Evolutionary conservation across 2,888 invertebrate species (phyloP), one percentile per base, ranked within the genome.

Genomic region (Drosophila borborema): DNA sequence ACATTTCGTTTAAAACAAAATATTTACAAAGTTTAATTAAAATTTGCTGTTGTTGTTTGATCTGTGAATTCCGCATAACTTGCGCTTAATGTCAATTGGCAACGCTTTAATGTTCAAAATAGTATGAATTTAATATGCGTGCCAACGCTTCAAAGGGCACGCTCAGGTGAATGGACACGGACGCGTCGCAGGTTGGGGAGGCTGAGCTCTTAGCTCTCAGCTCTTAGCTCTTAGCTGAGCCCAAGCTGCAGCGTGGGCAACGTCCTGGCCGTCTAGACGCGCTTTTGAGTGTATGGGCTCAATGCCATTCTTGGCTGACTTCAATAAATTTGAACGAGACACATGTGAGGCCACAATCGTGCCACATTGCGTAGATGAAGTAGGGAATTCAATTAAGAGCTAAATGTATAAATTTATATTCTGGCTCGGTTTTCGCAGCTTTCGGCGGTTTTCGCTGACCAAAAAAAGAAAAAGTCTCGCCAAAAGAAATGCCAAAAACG

Each of bases 341-440:
- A 66, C 63, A 72, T 54, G 65, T 72, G 65, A 64, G 63, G 53
- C 64, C 64, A 59, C 73, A 82, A 61, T 82, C 72, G 64, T 63
- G 68, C 58, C 55, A 59, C 53, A 34, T 54, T 69, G 54, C 40
- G 40, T 58, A 73, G 31, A 43, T 51, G 56, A 38, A 65, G 64
- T 41, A 71, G 74, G 77, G 82, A 90, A 88, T 90, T 90, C 77
- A 82, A 88, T 86, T 90, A 77, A 76, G 64, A 67, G 53, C 49
- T 48, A 65, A 77, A 75, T 67, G 41, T 72, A 79, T 79, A 72
- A 71, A 72, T 75, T 81, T 58, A 51, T 60, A 55, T 66, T 75
- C 70, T 64, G 36, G 20, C 18, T 62, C 28, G 28, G 28, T 28
- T 28, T 28, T 28, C 28, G 28, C 28, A 5, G 28, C 28, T 28